These are phyloP conservation scores for Zaprionus africanus DNA, from an alignment of 1,140 invertebrate species.

Conservation along the genomic window DNA sequence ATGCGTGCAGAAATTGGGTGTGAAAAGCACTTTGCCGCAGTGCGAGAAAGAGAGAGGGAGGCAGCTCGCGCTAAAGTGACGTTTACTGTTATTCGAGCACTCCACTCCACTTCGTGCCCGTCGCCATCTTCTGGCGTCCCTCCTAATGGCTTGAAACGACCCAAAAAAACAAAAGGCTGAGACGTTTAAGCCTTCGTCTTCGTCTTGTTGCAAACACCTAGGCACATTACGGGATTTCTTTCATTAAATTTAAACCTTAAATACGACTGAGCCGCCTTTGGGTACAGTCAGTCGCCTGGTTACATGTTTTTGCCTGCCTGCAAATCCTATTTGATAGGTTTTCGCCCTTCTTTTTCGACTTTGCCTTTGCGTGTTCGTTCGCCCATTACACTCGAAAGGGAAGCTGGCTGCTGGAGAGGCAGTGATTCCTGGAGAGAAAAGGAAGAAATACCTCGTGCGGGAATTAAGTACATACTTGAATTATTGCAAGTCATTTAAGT, in stretches of 20 bases:
- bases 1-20: conserved; percentile 71
- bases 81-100: conserved; percentile 70
- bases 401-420: neutral
- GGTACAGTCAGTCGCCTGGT: conserved; percentile 1
- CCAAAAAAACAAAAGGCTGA: conserved; percentile 7
- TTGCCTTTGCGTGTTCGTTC: conserved; percentile 31
- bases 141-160: neutral
- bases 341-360: conserved; percentile 18
- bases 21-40: conserved; percentile 68
- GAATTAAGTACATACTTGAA: conserved; percentile 21
- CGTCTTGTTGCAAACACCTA: conserved; percentile 15
- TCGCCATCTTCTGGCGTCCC: conserved; percentile 1
- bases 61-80: conserved; percentile 61
- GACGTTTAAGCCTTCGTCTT: conserved; percentile 51
- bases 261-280: conserved; percentile 24
- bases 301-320: conserved; percentile 55
- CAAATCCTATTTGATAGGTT: conserved; percentile 77
- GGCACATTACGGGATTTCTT: conserved; percentile 57
- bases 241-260: conserved; percentile 75
- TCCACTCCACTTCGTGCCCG: conserved; percentile 32
- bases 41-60: neutral
- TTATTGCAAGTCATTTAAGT: conserved; percentile 27
- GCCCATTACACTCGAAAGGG: conserved; percentile 24
- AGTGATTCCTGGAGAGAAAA: neutral
- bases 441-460: neutral